These are phyloP conservation scores for Matsumyia berberina DNA, from an alignment of 2,888 invertebrate genomes.

Conservation along the genomic window DNA sequence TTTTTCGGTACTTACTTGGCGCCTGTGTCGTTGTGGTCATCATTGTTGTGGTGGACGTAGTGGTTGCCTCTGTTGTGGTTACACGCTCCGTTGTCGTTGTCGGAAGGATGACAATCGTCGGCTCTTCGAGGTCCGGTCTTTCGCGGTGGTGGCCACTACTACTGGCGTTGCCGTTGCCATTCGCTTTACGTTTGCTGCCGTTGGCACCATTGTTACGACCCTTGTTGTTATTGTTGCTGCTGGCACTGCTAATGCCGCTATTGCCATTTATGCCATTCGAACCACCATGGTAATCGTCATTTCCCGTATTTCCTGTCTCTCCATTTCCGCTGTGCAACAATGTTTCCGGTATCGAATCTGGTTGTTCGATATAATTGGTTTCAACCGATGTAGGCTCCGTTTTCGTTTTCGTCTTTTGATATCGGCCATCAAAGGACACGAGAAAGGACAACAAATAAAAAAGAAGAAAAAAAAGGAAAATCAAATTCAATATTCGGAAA, in stretches of 20 bases:
- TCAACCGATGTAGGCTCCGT: slow-evolving; percentile 83
- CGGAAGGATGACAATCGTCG: slow-evolving; percentile 83
- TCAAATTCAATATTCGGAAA: slow-evolving; percentile 37
- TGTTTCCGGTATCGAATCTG: slow-evolving; percentile 82
- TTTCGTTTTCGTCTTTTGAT: slow-evolving; percentile 79
- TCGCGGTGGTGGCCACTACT: slow-evolving; percentile 76
- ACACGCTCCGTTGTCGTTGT: slow-evolving; percentile 85
- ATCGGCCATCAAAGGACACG: slow-evolving; percentile 2
- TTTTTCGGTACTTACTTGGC: slow-evolving; percentile 85
- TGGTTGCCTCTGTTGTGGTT: slow-evolving; percentile 84
- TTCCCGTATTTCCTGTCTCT: slow-evolving; percentile 84
- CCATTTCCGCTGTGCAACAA: slow-evolving; percentile 83
- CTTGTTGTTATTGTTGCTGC: slow-evolving; percentile 74
- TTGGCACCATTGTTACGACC: slow-evolving; percentile 70
- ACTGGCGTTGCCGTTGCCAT: slow-evolving; percentile 78
- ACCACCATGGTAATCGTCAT: slow-evolving; percentile 82
- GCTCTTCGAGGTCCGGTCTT: slow-evolving; percentile 82
- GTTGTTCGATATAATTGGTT: slow-evolving; percentile 84
- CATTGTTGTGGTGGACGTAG: slow-evolving; percentile 86
- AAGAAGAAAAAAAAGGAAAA: slow-evolving; percentile 19
- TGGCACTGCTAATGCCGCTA: slow-evolving; percentile 58
- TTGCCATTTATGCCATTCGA: slow-evolving; percentile 68
- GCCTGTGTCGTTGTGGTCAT: slow-evolving; percentile 85
- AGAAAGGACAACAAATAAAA: slow-evolving; percentile 1
- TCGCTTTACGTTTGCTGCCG: slow-evolving; percentile 68